Conservation (phyloP, 2,113 vertebrate species). For the Lepus americanus region DNA sequence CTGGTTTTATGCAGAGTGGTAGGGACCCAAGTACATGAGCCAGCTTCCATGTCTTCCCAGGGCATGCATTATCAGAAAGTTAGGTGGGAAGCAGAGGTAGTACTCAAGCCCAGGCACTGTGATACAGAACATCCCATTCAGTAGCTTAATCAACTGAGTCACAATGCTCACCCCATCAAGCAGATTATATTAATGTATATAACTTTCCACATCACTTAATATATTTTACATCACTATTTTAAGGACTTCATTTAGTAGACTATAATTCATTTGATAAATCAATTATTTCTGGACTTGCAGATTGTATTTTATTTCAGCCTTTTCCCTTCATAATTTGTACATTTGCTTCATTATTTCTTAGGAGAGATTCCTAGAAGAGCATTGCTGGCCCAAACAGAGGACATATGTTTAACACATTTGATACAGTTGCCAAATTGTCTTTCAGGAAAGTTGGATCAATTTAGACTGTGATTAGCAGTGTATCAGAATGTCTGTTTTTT, state of each 20-base stretch:
- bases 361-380: slow-evolving; percentile 67
- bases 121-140: too few relatives aligned
- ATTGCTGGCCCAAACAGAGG: slow-evolving; percentile 48
- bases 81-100: too few relatives aligned
- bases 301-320: not conserved
- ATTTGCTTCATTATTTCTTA: slow-evolving; percentile 57
- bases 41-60: too few relatives aligned
- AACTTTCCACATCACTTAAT: not conserved
- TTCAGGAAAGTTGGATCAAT: slow-evolving; percentile 70
- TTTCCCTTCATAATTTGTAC: not conserved
- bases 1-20: too few relatives aligned
- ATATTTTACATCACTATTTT: slow-evolving; percentile 3
- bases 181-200: not conserved
- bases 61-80: too few relatives aligned
- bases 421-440: slow-evolving; percentile 68
- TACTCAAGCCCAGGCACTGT: too few relatives aligned
- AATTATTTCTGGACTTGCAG: not conserved
- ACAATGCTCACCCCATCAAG: too few relatives aligned
- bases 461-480: slow-evolving; percentile 63
- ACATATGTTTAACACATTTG: slow-evolving; percentile 70
- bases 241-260: not conserved
- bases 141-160: too few relatives aligned
- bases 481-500: slow-evolving; percentile 58
- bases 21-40: too few relatives aligned
- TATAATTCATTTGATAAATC: slow-evolving; percentile 33